Evolutionary conservation across 2,113 vertebrate genomes (phyloP).

Genomic region (Corapipo altera): DNA sequence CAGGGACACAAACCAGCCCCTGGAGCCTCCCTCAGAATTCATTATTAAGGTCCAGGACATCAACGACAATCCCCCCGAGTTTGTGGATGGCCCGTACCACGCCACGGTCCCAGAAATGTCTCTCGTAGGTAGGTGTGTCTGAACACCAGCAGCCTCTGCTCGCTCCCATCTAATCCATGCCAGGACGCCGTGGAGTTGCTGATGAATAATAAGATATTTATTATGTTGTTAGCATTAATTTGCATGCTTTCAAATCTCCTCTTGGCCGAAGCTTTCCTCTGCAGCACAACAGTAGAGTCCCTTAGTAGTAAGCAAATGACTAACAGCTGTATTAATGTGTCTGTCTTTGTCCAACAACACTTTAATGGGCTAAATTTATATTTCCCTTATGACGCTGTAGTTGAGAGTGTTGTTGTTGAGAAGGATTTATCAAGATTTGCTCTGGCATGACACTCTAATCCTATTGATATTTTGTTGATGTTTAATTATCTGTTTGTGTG

Average conservation of each 20-base stretch:
- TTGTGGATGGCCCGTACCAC: slow-evolving; percentile 90
- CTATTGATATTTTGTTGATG: slow-evolving; percentile 73
- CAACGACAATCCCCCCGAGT: slow-evolving; percentile 98
- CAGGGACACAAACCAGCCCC: slow-evolving; percentile 87
- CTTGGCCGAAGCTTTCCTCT: slow-evolving; percentile 44
- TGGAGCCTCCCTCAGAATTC: slow-evolving; percentile 96
- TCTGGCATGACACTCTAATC: slow-evolving; percentile 67
- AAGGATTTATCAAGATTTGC: slow-evolving; percentile 76
- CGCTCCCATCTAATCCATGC: not conserved
- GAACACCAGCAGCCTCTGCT: not conserved
- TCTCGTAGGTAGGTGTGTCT: slow-evolving; percentile 85
- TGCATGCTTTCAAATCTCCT: slow-evolving; percentile 68
- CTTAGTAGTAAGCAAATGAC: slow-evolving; percentile 55
- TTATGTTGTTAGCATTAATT: slow-evolving; percentile 67
- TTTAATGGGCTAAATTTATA: slow-evolving; percentile 70
- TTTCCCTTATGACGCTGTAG: slow-evolving; percentile 44
- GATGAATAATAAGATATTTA: slow-evolving; percentile 55
- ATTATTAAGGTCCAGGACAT: slow-evolving; percentile 99
- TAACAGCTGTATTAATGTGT: slow-evolving; percentile 67
- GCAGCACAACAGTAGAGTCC: slow-evolving; percentile 41
- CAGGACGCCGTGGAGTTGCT: not conserved
- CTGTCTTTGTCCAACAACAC: slow-evolving; percentile 42
- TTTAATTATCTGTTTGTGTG: slow-evolving; percentile 73
- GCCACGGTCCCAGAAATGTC: slow-evolving; percentile 96
- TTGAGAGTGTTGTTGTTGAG: slow-evolving; percentile 63